phyloP scores from a whole-genome alignment of 2,888 invertebrate genomes.

The Venusia cambrica region DNA sequence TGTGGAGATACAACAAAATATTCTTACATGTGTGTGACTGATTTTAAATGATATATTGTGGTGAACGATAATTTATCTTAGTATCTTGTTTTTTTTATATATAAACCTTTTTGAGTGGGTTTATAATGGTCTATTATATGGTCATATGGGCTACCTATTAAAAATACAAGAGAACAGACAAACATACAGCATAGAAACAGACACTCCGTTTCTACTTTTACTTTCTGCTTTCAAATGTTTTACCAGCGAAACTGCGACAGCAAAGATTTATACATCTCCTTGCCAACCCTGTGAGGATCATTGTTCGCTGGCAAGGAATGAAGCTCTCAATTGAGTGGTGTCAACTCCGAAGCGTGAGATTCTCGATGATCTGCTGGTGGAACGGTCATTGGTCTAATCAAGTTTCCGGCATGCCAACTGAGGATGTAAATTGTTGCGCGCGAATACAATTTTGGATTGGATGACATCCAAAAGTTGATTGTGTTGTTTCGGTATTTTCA shows the following conservation, averaged over 20 bases:
- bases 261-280: conserved; percentile 6
- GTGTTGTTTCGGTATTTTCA: conserved; percentile 8
- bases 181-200: too few species aligned
- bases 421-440: conserved; percentile 14
- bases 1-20: too few species aligned
- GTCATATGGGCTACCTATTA: too few species aligned
- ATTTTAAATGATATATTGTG: too few species aligned
- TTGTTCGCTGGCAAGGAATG: conserved; percentile 38
- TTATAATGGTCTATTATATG: too few species aligned
- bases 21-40: too few species aligned
- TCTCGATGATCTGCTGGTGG: conserved; percentile 15
- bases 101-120: too few species aligned
- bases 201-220: too few species aligned
- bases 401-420: conserved; percentile 24
- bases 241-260: conserved; percentile 4
- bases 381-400: conserved; percentile 40
- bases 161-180: too few species aligned
- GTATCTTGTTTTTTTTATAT: too few species aligned
- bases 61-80: too few species aligned
- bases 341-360: conserved; percentile 30
- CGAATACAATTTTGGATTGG: conserved; percentile 21
- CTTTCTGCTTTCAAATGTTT: too few species aligned
- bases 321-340: conserved; percentile 38
- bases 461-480: conserved; percentile 20
- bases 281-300: conserved; percentile 23